phyloP scores from a whole-genome alignment of 2,888 invertebrate species.

The Meteorus cinctellus region DNA sequence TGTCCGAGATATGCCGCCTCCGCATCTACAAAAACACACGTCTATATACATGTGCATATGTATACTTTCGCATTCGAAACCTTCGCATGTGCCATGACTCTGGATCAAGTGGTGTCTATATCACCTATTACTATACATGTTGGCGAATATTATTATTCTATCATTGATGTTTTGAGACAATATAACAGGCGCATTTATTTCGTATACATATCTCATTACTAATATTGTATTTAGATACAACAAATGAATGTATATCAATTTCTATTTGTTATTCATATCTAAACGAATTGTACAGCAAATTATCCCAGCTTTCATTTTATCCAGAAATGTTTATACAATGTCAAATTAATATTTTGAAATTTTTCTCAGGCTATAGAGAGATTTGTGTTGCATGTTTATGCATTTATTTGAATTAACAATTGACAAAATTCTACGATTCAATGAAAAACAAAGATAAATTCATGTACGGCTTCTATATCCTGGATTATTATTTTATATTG shows the following conservation, averaged over 20 bases:
- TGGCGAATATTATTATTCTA: not conserved
- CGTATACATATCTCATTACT: not conserved
- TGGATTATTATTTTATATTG: too few species aligned
- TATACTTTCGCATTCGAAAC: not conserved
- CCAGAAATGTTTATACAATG: too few species aligned
- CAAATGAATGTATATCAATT: not conserved
- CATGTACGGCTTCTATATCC: too few species aligned
- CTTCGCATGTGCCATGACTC: not conserved
- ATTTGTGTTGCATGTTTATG: too few species aligned
- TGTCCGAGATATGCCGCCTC: constrained; percentile 62
- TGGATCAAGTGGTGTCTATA: not conserved
- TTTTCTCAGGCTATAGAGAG: too few species aligned
- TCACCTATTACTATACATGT: not conserved
- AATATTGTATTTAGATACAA: not conserved
- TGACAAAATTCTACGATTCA: too few species aligned
- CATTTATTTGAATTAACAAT: too few species aligned
- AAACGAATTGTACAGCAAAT: too few species aligned
- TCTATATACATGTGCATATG: constrained; percentile 48
- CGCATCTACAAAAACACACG: constrained; percentile 47
- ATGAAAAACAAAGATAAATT: too few species aligned
- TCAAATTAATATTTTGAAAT: too few species aligned
- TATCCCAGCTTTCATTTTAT: too few species aligned
- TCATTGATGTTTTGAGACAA: not conserved
- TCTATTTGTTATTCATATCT: too few species aligned
- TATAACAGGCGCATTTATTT: not conserved